These are phyloP conservation scores for Nomia melanderi DNA, from an alignment of 1,140 invertebrate species.

Conservation along the genomic window DNA sequence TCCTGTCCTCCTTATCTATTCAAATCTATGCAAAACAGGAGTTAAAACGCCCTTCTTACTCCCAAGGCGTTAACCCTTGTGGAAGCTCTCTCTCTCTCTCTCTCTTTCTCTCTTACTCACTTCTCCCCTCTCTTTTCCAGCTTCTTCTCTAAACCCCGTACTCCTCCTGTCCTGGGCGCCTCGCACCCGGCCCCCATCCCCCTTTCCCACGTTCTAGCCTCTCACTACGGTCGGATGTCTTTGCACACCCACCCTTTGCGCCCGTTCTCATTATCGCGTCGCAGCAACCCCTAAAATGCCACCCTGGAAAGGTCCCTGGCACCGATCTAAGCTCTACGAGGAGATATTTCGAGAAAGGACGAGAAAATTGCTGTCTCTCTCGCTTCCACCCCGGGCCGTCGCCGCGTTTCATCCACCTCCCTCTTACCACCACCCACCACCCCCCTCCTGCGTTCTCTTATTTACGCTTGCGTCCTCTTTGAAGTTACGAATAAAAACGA, in stretches of 20 bases:
- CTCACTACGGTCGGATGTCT: conserved; percentile 73
- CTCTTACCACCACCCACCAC: not conserved
- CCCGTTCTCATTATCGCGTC: conserved; percentile 80
- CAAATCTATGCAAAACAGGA: conserved; percentile 81
- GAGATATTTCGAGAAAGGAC: conserved; percentile 67
- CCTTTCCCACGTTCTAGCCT: conserved; percentile 60
- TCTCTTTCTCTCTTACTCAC: too few species aligned
- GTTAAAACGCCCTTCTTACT: conserved; percentile 78
- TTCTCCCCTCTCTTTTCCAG: conserved; percentile 51
- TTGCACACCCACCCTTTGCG: conserved; percentile 74
- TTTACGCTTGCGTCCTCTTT: conserved; percentile 56
- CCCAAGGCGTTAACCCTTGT: conserved; percentile 78
- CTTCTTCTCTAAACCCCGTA: conserved; percentile 51
- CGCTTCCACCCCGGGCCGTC: conserved; percentile 1
- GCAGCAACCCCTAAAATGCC: conserved; percentile 78
- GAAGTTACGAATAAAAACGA: conserved; percentile 60
- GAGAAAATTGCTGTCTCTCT: conserved; percentile 65
- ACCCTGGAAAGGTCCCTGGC: conserved; percentile 74
- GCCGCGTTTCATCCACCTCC: not conserved
- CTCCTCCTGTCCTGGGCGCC: not conserved
- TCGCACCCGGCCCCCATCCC: conserved; percentile 5
- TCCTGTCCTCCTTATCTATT: conserved; percentile 78
- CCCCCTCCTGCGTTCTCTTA: conserved; percentile 41
- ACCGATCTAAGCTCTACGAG: conserved; percentile 68
- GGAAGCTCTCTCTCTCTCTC: conserved; percentile 53